Conservation (phyloP, 1,140 invertebrate species). For the Brachionus koreanus region DNA sequence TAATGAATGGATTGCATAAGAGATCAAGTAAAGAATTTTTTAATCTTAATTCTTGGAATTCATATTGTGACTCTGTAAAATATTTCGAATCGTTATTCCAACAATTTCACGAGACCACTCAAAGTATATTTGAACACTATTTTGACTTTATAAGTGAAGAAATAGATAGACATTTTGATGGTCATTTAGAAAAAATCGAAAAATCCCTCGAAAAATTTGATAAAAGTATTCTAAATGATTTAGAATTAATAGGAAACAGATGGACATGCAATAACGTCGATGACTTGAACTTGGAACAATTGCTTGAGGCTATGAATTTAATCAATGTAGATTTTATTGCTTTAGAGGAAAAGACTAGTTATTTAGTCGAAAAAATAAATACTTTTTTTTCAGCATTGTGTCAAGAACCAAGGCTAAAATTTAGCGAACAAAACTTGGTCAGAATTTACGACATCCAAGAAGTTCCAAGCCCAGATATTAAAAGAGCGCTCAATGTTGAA, state of each 20-base stretch:
- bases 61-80: not conserved
- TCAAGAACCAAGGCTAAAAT: not conserved
- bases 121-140: not conserved
- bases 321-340: not conserved
- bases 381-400: not conserved
- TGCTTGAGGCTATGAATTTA: not conserved
- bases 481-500: not conserved
- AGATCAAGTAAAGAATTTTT: not conserved
- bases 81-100: not conserved
- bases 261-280: not conserved
- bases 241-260: not conserved
- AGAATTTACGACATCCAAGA: not conserved
- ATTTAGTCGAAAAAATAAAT: not conserved
- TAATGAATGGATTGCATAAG: not conserved
- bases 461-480: not conserved
- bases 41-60: not conserved
- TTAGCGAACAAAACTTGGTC: not conserved
- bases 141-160: not conserved
- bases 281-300: not conserved
- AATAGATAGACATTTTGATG: not conserved
- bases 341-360: not conserved
- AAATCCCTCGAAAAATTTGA: not conserved
- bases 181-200: not conserved
- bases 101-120: not conserved
- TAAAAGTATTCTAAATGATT: not conserved